phyloP scores from a whole-genome alignment of 2,888 invertebrate genomes.

The Megalurothrips usitatus region DNA sequence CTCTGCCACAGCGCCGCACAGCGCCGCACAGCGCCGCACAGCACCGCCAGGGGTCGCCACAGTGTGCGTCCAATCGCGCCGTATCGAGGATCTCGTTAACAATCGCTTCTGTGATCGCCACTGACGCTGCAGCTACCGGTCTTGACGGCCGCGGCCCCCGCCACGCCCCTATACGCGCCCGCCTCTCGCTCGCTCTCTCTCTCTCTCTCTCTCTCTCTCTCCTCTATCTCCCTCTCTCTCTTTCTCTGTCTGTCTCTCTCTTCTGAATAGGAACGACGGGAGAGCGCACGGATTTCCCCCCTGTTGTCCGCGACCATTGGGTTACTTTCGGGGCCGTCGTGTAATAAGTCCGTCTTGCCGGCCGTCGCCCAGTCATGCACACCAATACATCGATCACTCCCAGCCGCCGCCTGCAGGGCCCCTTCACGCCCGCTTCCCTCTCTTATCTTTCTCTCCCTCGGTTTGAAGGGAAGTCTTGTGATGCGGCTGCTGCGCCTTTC shows the following conservation, averaged over 20 bases:
- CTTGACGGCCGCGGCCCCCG: not conserved
- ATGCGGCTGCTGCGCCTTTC: too few species aligned
- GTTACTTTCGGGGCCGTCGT: too few species aligned
- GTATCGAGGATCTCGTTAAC: not conserved
- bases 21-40: not conserved
- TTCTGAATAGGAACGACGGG: not conserved
- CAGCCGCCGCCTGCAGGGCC: too few species aligned
- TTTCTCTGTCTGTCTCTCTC: not conserved
- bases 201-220: conserved; percentile 6
- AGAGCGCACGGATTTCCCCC: too few species aligned
- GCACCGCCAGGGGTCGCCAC: not conserved
- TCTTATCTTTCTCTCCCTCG: too few species aligned
- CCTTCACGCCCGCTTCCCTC: too few species aligned
- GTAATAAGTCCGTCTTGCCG: too few species aligned
- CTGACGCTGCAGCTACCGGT: not conserved
- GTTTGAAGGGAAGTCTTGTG: too few species aligned
- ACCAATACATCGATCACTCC: too few species aligned
- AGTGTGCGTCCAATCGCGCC: not conserved
- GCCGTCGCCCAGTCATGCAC: too few species aligned
- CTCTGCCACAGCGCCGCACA: too few species aligned
- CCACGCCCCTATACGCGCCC: not conserved
- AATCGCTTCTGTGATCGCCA: not conserved
- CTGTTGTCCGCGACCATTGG: too few species aligned
- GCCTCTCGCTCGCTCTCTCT: not conserved
- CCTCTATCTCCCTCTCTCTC: not conserved